Evolutionary conservation across 2,113 vertebrate species (phyloP), one percentile per base, ranked within the genome.

Genomic region (Entelurus aequoreus): DNA sequence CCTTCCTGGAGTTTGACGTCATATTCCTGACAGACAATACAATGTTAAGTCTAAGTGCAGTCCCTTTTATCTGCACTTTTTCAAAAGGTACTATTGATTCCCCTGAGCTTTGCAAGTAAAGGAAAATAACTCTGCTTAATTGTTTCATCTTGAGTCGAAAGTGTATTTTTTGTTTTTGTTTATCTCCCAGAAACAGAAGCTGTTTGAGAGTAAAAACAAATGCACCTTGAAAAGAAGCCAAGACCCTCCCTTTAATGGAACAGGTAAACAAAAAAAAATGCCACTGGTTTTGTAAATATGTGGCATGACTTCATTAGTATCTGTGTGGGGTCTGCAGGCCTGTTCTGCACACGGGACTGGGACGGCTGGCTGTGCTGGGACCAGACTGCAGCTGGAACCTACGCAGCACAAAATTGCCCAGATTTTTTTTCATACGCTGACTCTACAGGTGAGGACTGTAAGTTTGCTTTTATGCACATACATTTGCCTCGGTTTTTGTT

Each of bases 291-390:
- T 19, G 10, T 8, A 38, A 42, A 21, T 3, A 46, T 6, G 6
- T 58, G 1, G 10, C 44, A 5, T 46, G 8, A 50, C 10, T 62
- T 35, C 35, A 56, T 51, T 12, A 21, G 5, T 40, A 2, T 46
- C 14, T 35, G 36, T 67, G n/a, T 46, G 52, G 47, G 1, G 7
- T 51, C 40, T 51, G 9, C 51, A 83, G 83, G 28, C 13, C 63
- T 60, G 19, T 53, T 70, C 70, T 86, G 84, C 47, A 50, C 62
- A 40, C 60, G 70, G 9, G 64, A 67, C 65, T 86, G 84, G 84
- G 84, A 86, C 7, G 84, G 84, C 5, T 79, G 71, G 74, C 19
- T 84, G 57, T 86, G 84, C 63, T 86, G 84, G 84, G 66, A 81
- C 0, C 66, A 84, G 4, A 78, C 81, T 6, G 59, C 16, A 0